Conservation (phyloP, 1,140 invertebrate genomes). For the Onthophagus taurus region DNA sequence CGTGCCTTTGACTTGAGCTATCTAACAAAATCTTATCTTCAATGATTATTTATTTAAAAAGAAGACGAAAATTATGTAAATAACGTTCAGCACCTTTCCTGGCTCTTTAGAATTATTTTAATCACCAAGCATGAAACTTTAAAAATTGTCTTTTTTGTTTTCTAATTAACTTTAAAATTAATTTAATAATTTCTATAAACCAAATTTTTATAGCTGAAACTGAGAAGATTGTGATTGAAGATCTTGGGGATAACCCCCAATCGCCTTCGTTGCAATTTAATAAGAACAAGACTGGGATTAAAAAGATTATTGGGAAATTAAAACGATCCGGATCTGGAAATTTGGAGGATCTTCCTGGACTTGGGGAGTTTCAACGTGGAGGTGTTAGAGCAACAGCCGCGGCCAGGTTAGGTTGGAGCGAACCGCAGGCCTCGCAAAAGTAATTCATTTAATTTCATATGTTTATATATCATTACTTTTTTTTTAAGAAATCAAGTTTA, state of each 20-base stretch:
- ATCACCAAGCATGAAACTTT: neutral
- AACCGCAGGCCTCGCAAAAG: slow-evolving; percentile 27
- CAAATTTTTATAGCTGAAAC: slow-evolving; percentile 56
- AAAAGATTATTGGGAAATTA: slow-evolving; percentile 61
- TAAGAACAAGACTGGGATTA: slow-evolving; percentile 46
- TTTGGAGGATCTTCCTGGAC: slow-evolving; percentile 51
- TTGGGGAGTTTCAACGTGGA: slow-evolving; percentile 58
- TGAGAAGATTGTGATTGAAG: slow-evolving; percentile 51
- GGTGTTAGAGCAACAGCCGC: slow-evolving; percentile 68
- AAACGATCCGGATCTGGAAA: slow-evolving; percentile 63
- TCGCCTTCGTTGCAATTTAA: slow-evolving; percentile 49
- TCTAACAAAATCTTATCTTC: slow-evolving; percentile 19
- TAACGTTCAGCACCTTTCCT: slow-evolving; percentile 5
- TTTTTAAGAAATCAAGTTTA: too few relatives aligned
- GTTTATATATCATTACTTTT: neutral
- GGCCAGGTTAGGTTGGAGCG: slow-evolving; percentile 61
- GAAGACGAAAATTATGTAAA: too few relatives aligned
- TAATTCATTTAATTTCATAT: slow-evolving; percentile 14
- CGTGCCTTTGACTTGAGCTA: slow-evolving; percentile 25
- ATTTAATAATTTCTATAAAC: too few relatives aligned
- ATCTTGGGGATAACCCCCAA: slow-evolving; percentile 37
- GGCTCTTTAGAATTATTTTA: slow-evolving; percentile 8
- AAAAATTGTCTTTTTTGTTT: neutral
- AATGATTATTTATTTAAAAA: too few relatives aligned
- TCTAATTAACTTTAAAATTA: too few relatives aligned